phyloP scores from a whole-genome alignment of 1,140 invertebrate species.

The Heliothis virescens region DNA sequence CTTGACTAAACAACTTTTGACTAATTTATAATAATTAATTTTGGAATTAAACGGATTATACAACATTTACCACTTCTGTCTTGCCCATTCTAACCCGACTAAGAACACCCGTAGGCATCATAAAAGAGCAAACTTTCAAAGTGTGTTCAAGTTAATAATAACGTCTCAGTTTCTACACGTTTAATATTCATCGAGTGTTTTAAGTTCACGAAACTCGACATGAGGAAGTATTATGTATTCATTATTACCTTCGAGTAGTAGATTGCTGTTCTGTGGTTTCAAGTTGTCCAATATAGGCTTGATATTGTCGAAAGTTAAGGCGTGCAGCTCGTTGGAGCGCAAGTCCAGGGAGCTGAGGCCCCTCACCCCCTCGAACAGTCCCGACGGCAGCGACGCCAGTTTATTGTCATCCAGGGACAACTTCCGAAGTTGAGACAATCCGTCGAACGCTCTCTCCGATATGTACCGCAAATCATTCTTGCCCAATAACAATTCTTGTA shows the following conservation, averaged over 20 bases:
- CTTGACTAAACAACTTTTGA: conserved; percentile 15
- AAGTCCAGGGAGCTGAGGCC: conserved; percentile 90
- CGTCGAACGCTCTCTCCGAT: conserved; percentile 90
- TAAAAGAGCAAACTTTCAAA: conserved; percentile 71
- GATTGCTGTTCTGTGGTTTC: conserved; percentile 89
- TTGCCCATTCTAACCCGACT: conserved; percentile 32
- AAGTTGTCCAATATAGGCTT: conserved; percentile 91
- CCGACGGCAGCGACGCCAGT: conserved; percentile 88
- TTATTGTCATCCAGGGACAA: conserved; percentile 91
- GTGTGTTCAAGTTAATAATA: conserved; percentile 64
- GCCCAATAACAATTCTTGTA: conserved; percentile 90
- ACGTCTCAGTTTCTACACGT: conserved; percentile 65
- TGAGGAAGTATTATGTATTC: conserved; percentile 74
- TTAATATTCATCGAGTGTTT: conserved; percentile 73
- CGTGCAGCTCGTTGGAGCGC: conserved; percentile 90
- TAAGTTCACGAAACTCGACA: conserved; percentile 66
- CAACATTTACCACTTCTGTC: conserved; percentile 55
- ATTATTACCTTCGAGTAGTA: conserved; percentile 91
- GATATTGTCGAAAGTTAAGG: conserved; percentile 90
- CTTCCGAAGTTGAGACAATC: conserved; percentile 89
- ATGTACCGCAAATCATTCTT: conserved; percentile 89
- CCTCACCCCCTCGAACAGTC: conserved; percentile 88
- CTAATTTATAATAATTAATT: conserved; percentile 54
- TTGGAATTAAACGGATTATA: conserved; percentile 51
- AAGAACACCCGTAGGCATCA: conserved; percentile 63